Base-by-base conservation (phyloP, 2,113 vertebrate species). In the Progne subis region DNA sequence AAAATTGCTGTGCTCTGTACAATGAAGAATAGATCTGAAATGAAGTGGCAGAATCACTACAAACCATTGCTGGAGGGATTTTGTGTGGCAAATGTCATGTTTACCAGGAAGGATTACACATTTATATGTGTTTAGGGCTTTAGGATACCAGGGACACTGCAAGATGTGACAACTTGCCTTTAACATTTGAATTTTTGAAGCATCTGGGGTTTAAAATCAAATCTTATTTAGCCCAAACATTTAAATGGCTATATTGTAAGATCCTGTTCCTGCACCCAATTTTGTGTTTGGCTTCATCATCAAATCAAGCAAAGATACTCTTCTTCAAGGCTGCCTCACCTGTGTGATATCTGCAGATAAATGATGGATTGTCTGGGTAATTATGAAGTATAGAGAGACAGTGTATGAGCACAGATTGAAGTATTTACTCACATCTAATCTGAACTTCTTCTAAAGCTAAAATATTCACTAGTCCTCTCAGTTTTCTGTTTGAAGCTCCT, bases 211-310 rank as follows among this genome's bases (percentile, higher is more conserved):
- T 80, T 95, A 47, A 77, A 89, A 83, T 79, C 23, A 34, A 77
- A 77, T 71, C 31, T 86, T 76, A 84, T 81, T 75, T 88, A 93
- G 56, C 19, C 44, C 17, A 87, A 86, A 88, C 18, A 88, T 78
- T 90, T 60, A 92, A 90, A 88, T 65, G 14, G 10, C 13, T 70
- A 5, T 71, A 60, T 59, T 70, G 9, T 67, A 83, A 96, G 72
- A 92, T 78, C 52, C 56, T 81, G 32, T n/a, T 90, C 56, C 39
- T 43, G 34, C 5, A 23, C 71, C 47, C 3, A 63, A 2, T 10
- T 56, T n/a, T 43, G 29, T 90, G 64, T 87, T 92, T 95, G 72
- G 44, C 59, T 93, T 90, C 82, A 91, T 60, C 77, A 90, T 83
- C 68, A 93, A 90, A 82, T 90, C 69, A 81, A 83, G 39, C 39